These are phyloP conservation scores for Pinctada fucata DNA, from an alignment of 2,888 invertebrate species.

Conservation along the genomic window DNA sequence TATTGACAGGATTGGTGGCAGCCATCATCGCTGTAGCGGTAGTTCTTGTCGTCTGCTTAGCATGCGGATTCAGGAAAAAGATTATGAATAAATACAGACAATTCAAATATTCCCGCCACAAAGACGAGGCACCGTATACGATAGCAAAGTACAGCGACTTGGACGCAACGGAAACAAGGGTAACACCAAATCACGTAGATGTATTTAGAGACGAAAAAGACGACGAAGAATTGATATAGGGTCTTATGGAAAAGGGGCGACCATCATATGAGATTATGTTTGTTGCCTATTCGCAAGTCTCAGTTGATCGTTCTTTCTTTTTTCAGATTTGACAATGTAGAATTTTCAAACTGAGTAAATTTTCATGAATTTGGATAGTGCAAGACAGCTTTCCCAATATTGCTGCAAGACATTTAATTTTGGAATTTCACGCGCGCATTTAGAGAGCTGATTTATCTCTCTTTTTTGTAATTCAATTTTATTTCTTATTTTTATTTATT, in stretches of 20 bases:
- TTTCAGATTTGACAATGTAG: no score
- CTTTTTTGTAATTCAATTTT: no score
- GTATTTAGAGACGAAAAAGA: background rate
- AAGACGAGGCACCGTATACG: background rate
- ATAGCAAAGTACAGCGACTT: background rate
- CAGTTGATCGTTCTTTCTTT: no score
- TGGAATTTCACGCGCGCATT: no score
- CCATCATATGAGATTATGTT: background rate
- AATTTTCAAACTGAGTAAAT: no score
- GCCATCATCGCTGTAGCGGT: background rate
- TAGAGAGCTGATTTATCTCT: no score
- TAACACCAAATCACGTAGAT: background rate
- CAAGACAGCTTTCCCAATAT: no score
- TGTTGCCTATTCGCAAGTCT: background rate
- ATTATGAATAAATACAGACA: background rate
- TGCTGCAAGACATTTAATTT: no score
- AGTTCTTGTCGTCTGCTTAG: background rate
- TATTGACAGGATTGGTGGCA: background rate
- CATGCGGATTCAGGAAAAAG: background rate
- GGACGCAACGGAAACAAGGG: background rate
- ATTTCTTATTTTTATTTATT: no score
- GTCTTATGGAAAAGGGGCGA: no score
- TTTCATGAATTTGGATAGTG: no score
- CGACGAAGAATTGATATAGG: background rate
- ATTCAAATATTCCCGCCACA: background rate